These are phyloP conservation scores for Tetropium fuscum DNA, from an alignment of 2,888 invertebrate genomes.

Conservation along the genomic window DNA sequence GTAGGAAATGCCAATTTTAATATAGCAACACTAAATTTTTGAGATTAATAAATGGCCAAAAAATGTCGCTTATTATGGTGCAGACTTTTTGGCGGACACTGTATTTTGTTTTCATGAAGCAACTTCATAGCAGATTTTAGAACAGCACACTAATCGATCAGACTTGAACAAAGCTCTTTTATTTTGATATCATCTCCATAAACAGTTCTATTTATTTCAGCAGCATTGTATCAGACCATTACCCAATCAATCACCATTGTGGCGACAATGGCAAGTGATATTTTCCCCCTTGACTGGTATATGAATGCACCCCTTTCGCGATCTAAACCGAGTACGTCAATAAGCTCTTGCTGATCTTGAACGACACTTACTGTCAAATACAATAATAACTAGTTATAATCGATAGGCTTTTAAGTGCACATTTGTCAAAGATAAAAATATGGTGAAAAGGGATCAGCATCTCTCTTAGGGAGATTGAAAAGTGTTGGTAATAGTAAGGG, in stretches of 20 bases:
- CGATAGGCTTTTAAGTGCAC: conserved; percentile 22
- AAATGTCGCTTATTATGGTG: no score
- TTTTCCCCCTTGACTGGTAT: conserved; percentile 44
- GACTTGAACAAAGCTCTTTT: conserved; percentile 16
- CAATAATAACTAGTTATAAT: conserved; percentile 36
- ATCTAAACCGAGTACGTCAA: conserved; percentile 33
- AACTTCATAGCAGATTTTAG: no score
- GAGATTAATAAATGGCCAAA: no score
- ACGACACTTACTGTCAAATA: conserved; percentile 46
- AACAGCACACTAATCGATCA: conserved; percentile 38
- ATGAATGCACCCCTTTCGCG: conserved; percentile 44
- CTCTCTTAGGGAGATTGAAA: conserved; percentile 9
- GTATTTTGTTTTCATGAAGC: no score
- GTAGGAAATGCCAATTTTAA: no score
- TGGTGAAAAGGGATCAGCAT: neutral
- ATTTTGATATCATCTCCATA: conserved; percentile 15
- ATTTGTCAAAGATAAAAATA: conserved; percentile 21
- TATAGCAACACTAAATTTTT: no score
- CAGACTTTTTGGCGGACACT: no score
- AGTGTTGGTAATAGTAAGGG: no score
- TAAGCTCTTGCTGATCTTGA: conserved; percentile 38
- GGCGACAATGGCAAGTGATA: conserved; percentile 58
- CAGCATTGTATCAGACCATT: conserved; percentile 40
- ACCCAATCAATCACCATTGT: conserved; percentile 56
- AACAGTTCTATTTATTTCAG: conserved; percentile 30